Conservation (phyloP, 2,113 vertebrate species). For the Leuciscus idus region DNA sequence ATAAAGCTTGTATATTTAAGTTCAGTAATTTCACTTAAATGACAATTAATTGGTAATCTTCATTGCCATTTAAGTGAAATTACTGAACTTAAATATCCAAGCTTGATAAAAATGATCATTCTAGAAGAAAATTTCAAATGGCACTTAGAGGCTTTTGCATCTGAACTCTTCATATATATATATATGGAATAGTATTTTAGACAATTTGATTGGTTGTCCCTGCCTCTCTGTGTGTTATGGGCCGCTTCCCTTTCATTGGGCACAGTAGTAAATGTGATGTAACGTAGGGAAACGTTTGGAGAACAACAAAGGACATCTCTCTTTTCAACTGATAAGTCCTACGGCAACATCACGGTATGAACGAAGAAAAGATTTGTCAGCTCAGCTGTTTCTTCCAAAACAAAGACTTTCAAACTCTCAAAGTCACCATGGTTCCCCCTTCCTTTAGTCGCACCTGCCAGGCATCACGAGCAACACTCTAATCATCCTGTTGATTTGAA, state of each 20-base stretch:
- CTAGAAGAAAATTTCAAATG: no score
- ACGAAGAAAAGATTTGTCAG: constrained; percentile 51
- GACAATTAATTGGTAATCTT: no score
- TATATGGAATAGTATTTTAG: not conserved
- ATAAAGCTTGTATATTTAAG: no score
- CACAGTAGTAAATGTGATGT: constrained; percentile 33
- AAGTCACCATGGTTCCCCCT: constrained; percentile 32
- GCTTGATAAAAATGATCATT: no score
- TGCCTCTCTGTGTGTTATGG: constrained; percentile 40
- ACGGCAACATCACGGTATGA: constrained; percentile 48
- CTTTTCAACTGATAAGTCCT: constrained; percentile 50
- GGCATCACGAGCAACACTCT: not conserved
- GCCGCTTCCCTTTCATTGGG: not conserved
- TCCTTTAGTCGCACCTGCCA: constrained; percentile 14
- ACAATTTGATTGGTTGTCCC: not conserved
- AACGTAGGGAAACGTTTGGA: constrained; percentile 29
- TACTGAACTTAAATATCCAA: no score
- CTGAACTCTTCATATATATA: no score
- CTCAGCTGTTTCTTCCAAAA: constrained; percentile 33
- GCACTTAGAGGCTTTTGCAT: no score
- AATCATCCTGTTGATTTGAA: constrained; percentile 21
- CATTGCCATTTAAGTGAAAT: no score
- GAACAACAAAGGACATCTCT: constrained; percentile 57
- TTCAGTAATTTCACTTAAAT: no score
- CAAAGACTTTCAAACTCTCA: constrained; percentile 48